A percentile compares a stretch with the other conserved stretches of the same genome.
Evolutionary conservation across 2,888 invertebrate genomes (phyloP).

Genomic region (Seira musarum): DNA sequence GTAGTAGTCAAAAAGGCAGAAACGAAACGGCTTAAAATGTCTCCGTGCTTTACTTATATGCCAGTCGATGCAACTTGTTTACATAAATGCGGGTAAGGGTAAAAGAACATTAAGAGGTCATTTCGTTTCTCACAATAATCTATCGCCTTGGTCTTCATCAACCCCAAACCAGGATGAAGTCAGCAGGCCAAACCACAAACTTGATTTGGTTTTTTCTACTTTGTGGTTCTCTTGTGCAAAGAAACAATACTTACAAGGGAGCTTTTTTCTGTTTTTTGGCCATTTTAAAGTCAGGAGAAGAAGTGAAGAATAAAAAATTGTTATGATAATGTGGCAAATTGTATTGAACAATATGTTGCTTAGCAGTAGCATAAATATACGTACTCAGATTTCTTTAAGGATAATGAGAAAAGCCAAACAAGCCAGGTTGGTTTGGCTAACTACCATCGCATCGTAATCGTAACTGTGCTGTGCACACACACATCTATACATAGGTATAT

Average conservation of each 20-base stretch:
- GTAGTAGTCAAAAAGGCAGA: too few species aligned
- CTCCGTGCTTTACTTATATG: constrained; percentile 11
- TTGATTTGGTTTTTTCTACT: constrained; percentile 43
- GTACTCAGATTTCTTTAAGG: background rate
- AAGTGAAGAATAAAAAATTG: background rate
- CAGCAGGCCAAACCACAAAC: constrained; percentile 32
- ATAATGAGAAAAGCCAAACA: constrained; percentile 5
- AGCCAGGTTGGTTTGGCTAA: background rate
- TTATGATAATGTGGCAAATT: constrained; percentile 2
- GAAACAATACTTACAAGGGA: background rate
- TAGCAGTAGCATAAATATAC: background rate
- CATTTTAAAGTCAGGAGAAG: background rate
- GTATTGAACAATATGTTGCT: background rate
- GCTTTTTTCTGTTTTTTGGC: background rate
- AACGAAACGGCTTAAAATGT: background rate
- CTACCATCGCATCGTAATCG: too few species aligned
- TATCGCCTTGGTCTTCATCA: constrained; percentile 1
- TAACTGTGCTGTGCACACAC: too few species aligned
- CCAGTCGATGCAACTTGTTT: constrained; percentile 42
- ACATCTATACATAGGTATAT: background rate
- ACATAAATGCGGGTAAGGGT: constrained; percentile 29
- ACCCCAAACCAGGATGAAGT: background rate
- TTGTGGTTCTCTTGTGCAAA: background rate
- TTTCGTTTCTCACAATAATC: constrained; percentile 10
- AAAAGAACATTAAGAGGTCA: constrained; percentile 7